Evolutionary conservation across 2,888 invertebrate genomes (phyloP).

Genomic region (Watsonalla binaria): DNA sequence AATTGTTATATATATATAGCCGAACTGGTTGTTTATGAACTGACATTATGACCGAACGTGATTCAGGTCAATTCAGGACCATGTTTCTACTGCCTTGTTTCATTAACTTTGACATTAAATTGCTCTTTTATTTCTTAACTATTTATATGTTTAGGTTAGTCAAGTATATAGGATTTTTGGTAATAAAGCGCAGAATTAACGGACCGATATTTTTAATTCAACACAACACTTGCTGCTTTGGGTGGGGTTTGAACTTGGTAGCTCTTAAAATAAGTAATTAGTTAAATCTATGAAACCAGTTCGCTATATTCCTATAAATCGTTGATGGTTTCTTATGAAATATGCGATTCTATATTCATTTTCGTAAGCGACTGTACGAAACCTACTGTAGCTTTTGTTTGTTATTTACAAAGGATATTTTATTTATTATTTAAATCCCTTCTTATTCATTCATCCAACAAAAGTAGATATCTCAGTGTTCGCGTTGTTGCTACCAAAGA

Average conservation of each 20-base stretch:
- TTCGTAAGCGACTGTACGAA: background rate
- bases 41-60: slow-evolving; percentile 4
- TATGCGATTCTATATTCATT: background rate
- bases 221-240: background rate
- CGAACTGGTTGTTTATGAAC: slow-evolving; percentile 17
- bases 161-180: background rate
- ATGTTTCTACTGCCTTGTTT: background rate
- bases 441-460: background rate
- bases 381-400: background rate
- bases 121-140: background rate
- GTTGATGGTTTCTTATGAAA: too few species aligned
- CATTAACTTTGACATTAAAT: background rate
- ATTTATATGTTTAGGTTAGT: background rate
- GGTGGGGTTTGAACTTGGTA: background rate
- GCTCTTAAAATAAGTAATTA: too few species aligned
- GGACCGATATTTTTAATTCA: background rate
- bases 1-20: slow-evolving; percentile 23
- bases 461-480: too few species aligned
- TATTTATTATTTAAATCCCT: background rate
- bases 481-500: too few species aligned
- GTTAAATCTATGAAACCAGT: background rate
- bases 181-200: background rate
- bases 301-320: too few species aligned
- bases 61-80: background rate
- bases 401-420: background rate